Evolutionary conservation across 37 sponge, comb jelly and placozoan genomes (phyloP), one percentile per base, ranked within the genome.

Genomic region (Petrosia ficiformis): DNA sequence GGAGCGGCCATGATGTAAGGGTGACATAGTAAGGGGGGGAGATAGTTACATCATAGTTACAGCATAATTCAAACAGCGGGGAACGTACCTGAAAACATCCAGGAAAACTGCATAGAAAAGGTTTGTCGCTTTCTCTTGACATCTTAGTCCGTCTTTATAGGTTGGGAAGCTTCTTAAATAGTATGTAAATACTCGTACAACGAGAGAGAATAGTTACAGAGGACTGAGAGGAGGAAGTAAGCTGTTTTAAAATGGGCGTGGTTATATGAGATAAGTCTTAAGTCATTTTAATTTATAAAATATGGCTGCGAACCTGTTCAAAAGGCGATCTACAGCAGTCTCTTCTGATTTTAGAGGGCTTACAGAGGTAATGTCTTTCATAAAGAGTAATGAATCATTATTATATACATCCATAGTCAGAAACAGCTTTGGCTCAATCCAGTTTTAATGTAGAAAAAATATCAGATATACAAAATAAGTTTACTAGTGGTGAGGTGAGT

Each of bases 11-110:
- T 26, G 65, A 68, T 31, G 37, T 32, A 19, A 34, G 3, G 44
- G 22, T 29, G 34, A 42, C 44, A 68, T 22, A 29, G 19, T 68
- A 14, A 22, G 6, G 4, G 39, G 40, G 70, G 40, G 40, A 29
- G 16, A 40, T 4, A 30, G 24, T 36, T 36, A 36, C 70, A 39
- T 36, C 42, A 68, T 36, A 68, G 21, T 40, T 5, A 40, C 42
- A 19, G 32, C 32, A 39, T 68, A 5, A 40, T 40, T 68, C 22
- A 33, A 32, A 39, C 24, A 16, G 43, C 34, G 37, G 40, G 3
- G 32, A 24, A 40, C 87, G 84, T 32, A 93, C 93, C 93, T 88
- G 90, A 2, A 74, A 84, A 84, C 93, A 93, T 6, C 90, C 90
- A 1, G 72, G 71, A 41, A 70, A 72, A 11, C 11, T 43, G 61